Conservation (phyloP, 2,888 invertebrate genomes). For the Cyrtodaria siliqua region DNA sequence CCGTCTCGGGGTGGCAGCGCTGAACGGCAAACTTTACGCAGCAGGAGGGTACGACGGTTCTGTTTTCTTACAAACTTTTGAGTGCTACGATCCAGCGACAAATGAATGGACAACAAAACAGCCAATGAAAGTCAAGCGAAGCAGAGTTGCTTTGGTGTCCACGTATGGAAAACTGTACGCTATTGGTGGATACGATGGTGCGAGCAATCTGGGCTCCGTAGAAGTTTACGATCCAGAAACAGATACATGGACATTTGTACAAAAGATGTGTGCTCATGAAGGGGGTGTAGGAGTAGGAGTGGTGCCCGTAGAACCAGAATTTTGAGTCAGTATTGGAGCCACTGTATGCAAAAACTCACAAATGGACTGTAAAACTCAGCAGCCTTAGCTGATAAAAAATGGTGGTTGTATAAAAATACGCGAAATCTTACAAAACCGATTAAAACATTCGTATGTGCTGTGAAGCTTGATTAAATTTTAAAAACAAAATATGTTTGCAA, state of each 20-base stretch:
- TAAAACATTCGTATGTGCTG: too few relatives aligned
- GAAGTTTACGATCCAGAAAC: constrained; percentile 92
- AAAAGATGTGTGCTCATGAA: constrained; percentile 94
- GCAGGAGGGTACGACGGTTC: constrained; percentile 92
- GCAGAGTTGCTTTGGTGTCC: constrained; percentile 93
- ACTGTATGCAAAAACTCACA: too few relatives aligned
- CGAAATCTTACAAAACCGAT: too few relatives aligned
- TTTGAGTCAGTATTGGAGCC: too few relatives aligned
- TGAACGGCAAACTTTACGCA: constrained; percentile 93
- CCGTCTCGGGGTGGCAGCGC: constrained; percentile 92
- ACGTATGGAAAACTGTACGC: constrained; percentile 92
- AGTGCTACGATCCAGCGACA: constrained; percentile 91
- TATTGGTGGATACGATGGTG: constrained; percentile 92
- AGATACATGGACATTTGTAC: constrained; percentile 91
- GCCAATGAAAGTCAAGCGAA: constrained; percentile 93
- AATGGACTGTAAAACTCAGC: too few relatives aligned
- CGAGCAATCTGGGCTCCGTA: constrained; percentile 93
- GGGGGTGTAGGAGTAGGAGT: constrained; percentile 96
- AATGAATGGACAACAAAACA: constrained; percentile 93
- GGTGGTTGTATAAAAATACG: too few relatives aligned
- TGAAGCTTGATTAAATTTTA: too few relatives aligned
- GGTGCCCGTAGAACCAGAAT: constrained; percentile 87
- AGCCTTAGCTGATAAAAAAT: too few relatives aligned
- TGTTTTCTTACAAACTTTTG: constrained; percentile 93
- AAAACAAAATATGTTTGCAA: too few relatives aligned